phyloP scores from a whole-genome alignment of 2,888 invertebrate genomes.

The Pseudanteris insignis region DNA sequence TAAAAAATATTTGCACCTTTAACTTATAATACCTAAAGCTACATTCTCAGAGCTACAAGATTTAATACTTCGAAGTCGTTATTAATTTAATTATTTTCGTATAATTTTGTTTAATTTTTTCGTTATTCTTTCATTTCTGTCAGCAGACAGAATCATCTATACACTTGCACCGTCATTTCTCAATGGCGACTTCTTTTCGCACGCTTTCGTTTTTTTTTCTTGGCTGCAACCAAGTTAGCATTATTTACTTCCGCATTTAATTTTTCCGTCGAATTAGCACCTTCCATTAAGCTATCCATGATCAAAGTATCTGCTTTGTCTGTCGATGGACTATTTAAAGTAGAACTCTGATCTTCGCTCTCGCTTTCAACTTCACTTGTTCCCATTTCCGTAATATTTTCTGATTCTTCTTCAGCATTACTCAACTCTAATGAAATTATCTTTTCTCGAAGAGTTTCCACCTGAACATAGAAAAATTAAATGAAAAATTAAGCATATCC shows the following conservation, averaged over 20 bases:
- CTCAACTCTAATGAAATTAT: constrained; percentile 89
- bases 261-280: constrained; percentile 67
- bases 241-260: constrained; percentile 59
- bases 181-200: constrained; percentile 69
- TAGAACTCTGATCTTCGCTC: constrained; percentile 64
- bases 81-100: constrained; percentile 9
- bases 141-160: neutral
- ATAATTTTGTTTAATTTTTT: constrained; percentile 7
- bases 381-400: constrained; percentile 59
- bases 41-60: constrained; percentile 28
- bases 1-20: constrained; percentile 37
- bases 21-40: constrained; percentile 27
- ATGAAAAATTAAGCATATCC: no score
- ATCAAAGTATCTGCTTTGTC: constrained; percentile 69
- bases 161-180: constrained; percentile 14
- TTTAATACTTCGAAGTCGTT: constrained; percentile 30
- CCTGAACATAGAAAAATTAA: no score
- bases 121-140: constrained; percentile 9
- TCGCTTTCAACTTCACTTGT: constrained; percentile 62
- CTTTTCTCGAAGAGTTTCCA: constrained; percentile 90
- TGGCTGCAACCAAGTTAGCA: constrained; percentile 50
- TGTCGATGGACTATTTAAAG: constrained; percentile 60
- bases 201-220: constrained; percentile 69
- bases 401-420: constrained; percentile 71
- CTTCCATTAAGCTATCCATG: constrained; percentile 70